These are phyloP conservation scores for Aphidius ervi DNA, from an alignment of 1,140 invertebrate species.

Conservation along the genomic window DNA sequence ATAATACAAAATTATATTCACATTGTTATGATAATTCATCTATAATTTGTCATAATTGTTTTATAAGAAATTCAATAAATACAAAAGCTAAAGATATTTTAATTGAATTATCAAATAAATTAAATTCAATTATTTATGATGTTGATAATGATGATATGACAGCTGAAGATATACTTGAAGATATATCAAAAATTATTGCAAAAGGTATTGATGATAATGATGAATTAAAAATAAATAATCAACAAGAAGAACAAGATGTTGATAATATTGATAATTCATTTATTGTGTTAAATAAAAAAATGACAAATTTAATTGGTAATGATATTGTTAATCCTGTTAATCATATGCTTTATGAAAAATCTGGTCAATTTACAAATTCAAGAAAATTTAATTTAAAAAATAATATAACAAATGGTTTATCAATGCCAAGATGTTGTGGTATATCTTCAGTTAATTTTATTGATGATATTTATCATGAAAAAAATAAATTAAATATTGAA, in stretches of 20 bases:
- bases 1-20: conserved; percentile 6
- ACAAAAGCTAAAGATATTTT: conserved; percentile 37
- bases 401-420: conserved; percentile 23
- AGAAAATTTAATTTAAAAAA: conserved; percentile 18
- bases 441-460: conserved; percentile 14
- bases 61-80: not conserved
- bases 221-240: conserved; percentile 34
- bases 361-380: conserved; percentile 23
- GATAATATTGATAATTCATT: too few species aligned
- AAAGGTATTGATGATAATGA: conserved; percentile 38
- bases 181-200: conserved; percentile 46
- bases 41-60: not conserved
- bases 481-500: conserved; percentile 6
- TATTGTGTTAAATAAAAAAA: too few species aligned
- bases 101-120: conserved; percentile 46
- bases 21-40: not conserved
- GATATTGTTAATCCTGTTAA: conserved; percentile 41
- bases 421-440: conserved; percentile 19
- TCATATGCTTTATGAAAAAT: conserved; percentile 31
- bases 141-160: conserved; percentile 35
- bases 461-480: not conserved
- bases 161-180: conserved; percentile 48
- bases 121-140: conserved; percentile 50
- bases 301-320: conserved; percentile 33
- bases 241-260: conserved; percentile 41